These are phyloP conservation scores for Mohoua ochrocephala DNA, from an alignment of 2,113 vertebrate genomes.

Conservation along the genomic window DNA sequence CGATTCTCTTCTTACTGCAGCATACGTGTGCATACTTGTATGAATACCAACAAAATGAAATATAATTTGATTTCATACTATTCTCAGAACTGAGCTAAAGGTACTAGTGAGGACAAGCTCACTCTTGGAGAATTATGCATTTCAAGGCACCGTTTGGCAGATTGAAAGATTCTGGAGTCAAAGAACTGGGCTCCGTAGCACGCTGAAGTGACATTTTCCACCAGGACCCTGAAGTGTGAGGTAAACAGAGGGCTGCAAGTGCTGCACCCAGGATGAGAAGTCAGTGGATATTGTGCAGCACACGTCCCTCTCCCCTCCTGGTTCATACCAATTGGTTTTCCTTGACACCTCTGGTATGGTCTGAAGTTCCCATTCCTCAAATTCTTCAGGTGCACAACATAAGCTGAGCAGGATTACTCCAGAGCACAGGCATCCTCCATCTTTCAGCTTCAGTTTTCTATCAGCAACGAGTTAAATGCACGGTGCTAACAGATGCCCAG, in stretches of 20 bases:
- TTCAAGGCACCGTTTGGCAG: background rate
- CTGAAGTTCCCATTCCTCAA: background rate
- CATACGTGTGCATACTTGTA: background rate
- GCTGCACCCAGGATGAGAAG: background rate
- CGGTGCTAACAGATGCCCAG: background rate
- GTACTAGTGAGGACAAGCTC: background rate
- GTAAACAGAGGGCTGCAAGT: background rate
- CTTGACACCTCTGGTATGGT: background rate
- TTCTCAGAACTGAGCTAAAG: background rate
- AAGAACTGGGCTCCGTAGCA: background rate
- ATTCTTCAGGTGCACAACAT: background rate
- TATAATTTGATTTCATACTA: background rate
- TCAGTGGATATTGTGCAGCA: background rate
- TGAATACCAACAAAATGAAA: background rate
- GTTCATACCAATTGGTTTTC: background rate
- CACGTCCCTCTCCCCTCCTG: background rate
- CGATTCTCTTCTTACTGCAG: background rate
- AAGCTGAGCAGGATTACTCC: background rate
- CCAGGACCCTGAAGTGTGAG: background rate
- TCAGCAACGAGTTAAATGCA: background rate
- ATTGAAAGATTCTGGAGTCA: background rate
- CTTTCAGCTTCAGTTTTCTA: background rate
- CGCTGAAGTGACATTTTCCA: background rate
- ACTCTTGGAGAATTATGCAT: background rate
- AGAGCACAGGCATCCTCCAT: background rate